Evolutionary conservation across 1,140 invertebrate genomes (phyloP), one percentile per base, ranked within the genome.

Genomic region (Diploscapter pachys): DNA sequence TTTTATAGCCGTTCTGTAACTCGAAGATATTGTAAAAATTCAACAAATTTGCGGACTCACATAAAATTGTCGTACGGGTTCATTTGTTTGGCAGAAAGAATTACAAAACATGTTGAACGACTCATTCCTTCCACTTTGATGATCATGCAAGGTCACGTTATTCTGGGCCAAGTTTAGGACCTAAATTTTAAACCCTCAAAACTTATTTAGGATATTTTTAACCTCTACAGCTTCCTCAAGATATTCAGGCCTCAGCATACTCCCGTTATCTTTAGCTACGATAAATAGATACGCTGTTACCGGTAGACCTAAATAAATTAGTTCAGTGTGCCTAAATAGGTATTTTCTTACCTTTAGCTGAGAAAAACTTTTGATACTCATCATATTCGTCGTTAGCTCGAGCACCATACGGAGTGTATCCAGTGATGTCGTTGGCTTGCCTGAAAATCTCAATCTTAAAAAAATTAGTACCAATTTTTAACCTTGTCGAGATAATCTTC

Each of bases 371-470:
- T 57, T 83, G 75, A 57, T 79, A 81, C 52, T 71, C 76, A 49
- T 62, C 63, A 67, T 79, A 86, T 75, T 84, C 82, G 49, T 76
- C 76, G 11, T 80, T 77, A 13, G 82, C 84, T 50, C 82, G 73
- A 49, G 82, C 82, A 62, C 82, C 83, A 59, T 85, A 85, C 4
- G 82, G 82, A 48, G 84, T 79, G 63, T 84, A 84, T 56, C 82
- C 82, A 50, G 81, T 81, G 70, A 84, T 84, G 71, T 84, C 82
- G 57, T 84, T 84, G 71, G 75, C 65, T 68, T 84, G 82, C 52
- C 83, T 84, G 63, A 63, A 85, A 62, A 79, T 72, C 9, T 31
- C 49, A 4, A 49, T 52, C 31, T 3, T 62, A 78, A 59, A 55
- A 67, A 77, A 49, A 80, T 6, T 6, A 51, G 51, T 55, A 80